Evolutionary conservation across 2,888 invertebrate species (phyloP).

Genomic region (Pyrocoelia pectoralis): DNA sequence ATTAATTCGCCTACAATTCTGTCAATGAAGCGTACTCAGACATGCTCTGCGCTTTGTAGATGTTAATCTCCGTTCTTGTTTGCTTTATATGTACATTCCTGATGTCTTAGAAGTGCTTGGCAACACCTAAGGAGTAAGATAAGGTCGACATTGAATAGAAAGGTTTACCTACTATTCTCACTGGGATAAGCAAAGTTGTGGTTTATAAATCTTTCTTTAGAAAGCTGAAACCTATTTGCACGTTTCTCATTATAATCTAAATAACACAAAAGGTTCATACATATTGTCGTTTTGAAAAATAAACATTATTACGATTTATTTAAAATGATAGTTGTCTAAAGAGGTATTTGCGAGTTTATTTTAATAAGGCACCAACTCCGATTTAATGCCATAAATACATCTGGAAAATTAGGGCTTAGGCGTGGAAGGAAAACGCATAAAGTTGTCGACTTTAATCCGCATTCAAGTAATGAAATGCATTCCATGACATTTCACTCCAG

Average conservation of each 20-base stretch:
- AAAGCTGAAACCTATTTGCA: conserved; percentile 13
- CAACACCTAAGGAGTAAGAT: conserved; percentile 49
- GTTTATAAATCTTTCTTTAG: conserved; percentile 13
- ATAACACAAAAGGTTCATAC: conserved; percentile 8
- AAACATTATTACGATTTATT: not conserved
- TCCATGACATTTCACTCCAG: conserved; percentile 46
- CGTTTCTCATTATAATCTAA: conserved; percentile 8
- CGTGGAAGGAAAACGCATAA: conserved; percentile 40
- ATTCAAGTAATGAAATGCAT: conserved; percentile 46
- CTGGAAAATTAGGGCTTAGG: conserved; percentile 34
- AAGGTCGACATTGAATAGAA: conserved; percentile 46
- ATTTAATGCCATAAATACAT: conserved; percentile 32
- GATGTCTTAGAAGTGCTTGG: conserved; percentile 48
- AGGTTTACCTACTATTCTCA: conserved; percentile 22
- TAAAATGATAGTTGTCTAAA: conserved; percentile 2
- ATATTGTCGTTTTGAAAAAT: conserved; percentile 5
- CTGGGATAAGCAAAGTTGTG: conserved; percentile 14
- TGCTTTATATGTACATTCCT: conserved; percentile 46
- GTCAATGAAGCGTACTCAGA: conserved; percentile 36
- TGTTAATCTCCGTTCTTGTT: conserved; percentile 41
- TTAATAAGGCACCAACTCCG: conserved; percentile 20
- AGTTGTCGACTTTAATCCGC: conserved; percentile 48
- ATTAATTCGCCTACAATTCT: conserved; percentile 36
- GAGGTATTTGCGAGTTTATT: conserved; percentile 6
- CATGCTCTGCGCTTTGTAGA: conserved; percentile 41